phyloP scores from a whole-genome alignment of 2,888 invertebrate genomes.

The Metacarcinus magister region DNA sequence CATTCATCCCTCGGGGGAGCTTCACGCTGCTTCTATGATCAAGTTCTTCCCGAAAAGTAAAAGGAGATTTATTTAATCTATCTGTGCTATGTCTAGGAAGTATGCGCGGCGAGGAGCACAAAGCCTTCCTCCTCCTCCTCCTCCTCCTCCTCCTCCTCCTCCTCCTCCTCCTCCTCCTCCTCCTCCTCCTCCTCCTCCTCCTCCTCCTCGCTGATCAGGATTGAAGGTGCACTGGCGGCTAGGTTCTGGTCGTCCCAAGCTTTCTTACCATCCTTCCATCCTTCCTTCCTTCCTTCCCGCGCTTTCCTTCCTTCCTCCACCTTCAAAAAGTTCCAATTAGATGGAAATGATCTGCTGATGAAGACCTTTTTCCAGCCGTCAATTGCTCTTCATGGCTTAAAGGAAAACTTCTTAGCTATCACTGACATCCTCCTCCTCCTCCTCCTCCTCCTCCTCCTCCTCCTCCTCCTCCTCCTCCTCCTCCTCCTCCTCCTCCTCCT shows the following conservation, averaged over 20 bases:
- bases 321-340: conserved; percentile 42
- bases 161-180: background rate
- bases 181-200: background rate
- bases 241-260: too few species aligned
- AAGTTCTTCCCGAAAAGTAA: background rate
- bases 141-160: background rate
- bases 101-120: background rate
- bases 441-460: background rate
- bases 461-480: background rate
- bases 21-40: background rate
- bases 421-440: background rate
- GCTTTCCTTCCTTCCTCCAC: background rate
- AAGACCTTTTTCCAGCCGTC: conserved; percentile 46
- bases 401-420: conserved; percentile 32
- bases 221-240: conserved; percentile 45
- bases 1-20: background rate
- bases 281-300: background rate
- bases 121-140: background rate
- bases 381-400: background rate
- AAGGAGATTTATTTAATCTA: background rate
- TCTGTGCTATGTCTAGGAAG: background rate
- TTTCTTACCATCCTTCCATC: too few species aligned
- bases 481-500: conserved; percentile 32
- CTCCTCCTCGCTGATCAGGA: conserved; percentile 4
- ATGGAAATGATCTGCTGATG: conserved; percentile 51